phyloP scores from a whole-genome alignment of 2,113 vertebrate genomes.

The Epinephelus fuscoguttatus region DNA sequence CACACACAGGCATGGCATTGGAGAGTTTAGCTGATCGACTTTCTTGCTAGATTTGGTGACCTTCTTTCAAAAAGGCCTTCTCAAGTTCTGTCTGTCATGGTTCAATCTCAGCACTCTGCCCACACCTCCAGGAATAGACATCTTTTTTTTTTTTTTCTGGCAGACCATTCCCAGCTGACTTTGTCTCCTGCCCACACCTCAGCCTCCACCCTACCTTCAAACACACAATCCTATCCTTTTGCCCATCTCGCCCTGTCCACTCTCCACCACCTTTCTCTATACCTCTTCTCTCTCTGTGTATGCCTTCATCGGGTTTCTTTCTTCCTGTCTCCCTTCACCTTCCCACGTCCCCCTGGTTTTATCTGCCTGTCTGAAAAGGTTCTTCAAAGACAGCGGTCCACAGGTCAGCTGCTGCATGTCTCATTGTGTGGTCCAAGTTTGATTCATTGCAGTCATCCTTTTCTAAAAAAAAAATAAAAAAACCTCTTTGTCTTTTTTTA shows the following conservation, averaged over 20 bases:
- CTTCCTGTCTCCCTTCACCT: conserved; percentile 6
- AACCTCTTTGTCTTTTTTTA: background rate
- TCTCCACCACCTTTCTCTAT: background rate
- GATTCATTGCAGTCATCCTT: conserved; percentile 25
- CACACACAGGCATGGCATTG: no score
- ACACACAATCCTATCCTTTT: conserved; percentile 14
- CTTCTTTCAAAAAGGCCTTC: background rate
- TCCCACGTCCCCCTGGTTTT: conserved; percentile 12
- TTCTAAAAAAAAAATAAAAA: background rate
- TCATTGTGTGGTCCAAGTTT: conserved; percentile 34
- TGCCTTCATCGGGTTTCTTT: conserved; percentile 20
- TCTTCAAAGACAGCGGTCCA: conserved; percentile 22
- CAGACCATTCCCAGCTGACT: conserved; percentile 15
- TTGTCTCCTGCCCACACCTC: conserved; percentile 7
- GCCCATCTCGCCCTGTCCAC: background rate
- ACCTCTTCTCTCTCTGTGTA: background rate
- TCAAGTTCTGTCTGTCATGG: background rate
- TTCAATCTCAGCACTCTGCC: background rate
- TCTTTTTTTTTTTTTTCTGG: background rate
- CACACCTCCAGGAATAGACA: background rate
- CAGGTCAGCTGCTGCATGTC: conserved; percentile 17
- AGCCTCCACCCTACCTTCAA: conserved; percentile 2
- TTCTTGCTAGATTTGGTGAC: no score
- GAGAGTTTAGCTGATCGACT: no score
- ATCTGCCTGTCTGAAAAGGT: conserved; percentile 29